Evolutionary conservation across 2,888 invertebrate species (phyloP).

Genomic region (Prosopocoilus inquinatus): DNA sequence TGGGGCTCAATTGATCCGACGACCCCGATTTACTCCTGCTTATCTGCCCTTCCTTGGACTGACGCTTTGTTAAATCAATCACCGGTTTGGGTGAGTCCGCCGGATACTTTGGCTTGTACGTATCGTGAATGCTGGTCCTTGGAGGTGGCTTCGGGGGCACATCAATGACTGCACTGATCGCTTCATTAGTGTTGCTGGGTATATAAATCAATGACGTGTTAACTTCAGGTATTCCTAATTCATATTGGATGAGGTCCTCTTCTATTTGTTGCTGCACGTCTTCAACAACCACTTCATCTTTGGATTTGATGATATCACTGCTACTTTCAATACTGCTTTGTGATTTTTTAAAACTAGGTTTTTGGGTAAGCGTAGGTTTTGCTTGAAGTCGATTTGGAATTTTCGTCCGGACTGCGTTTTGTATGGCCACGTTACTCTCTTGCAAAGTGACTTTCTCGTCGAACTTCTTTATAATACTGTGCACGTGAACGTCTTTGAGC

Average conservation of each 20-base stretch:
- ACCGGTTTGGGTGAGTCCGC: slow-evolving; percentile 41
- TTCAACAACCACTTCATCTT: slow-evolving; percentile 41
- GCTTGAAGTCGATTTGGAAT: slow-evolving; percentile 12
- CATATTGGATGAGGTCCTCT: slow-evolving; percentile 32
- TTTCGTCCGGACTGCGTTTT: slow-evolving; percentile 11
- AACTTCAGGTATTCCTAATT: slow-evolving; percentile 39
- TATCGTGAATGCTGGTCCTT: slow-evolving; percentile 23
- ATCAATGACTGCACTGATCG: slow-evolving; percentile 19
- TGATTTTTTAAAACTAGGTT: slow-evolving; percentile 32
- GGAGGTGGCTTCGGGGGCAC: slow-evolving; percentile 50
- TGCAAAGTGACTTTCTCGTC: slow-evolving; percentile 34
- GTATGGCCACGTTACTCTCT: slow-evolving; percentile 11
- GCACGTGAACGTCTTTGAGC: slow-evolving; percentile 46
- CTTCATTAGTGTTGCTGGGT: neutral
- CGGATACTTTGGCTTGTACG: slow-evolving; percentile 41
- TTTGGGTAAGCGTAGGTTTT: slow-evolving; percentile 17
- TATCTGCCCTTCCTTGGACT: neutral
- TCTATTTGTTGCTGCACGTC: slow-evolving; percentile 37
- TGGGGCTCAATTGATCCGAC: neutral
- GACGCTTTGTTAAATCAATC: slow-evolving; percentile 16
- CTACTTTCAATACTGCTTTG: neutral
- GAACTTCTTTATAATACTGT: slow-evolving; percentile 48
- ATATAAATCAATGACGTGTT: slow-evolving; percentile 26
- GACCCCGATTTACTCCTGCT: neutral
- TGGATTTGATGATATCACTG: slow-evolving; percentile 21